Evolutionary conservation across 2,113 vertebrate genomes (phyloP), one percentile per base, ranked within the genome.

Genomic region (Phaethornis superciliosus): DNA sequence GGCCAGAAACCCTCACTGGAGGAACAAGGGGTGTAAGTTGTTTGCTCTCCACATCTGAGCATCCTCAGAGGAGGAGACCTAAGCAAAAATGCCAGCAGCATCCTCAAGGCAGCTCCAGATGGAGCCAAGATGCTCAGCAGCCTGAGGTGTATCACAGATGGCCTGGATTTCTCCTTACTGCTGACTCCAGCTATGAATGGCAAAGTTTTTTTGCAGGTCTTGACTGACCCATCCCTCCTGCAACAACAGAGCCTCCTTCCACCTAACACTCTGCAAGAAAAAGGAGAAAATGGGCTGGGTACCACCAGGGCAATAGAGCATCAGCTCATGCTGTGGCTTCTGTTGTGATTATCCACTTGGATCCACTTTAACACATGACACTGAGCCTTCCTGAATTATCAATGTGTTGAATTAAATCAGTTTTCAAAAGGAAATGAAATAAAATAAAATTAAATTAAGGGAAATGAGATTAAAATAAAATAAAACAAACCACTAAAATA

Each of bases 81-180:
- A 4, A 6, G 28, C 80, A 60, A n/a, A 56, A 46, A 35, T 0
- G 87, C 87, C 84, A 55, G 67, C n/a, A 89, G 93, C 70, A 42
- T 91, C 67, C 91, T 85, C 78, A 15, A 3, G 67, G 89, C 89
- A 70, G 59, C 63, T 91, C 86, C 96, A 96, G 93, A 92, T 94
- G 93, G 96, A 96, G 70, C 51, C 87, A 69, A 76, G 89, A 78
- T 94, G 93, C 87, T 94, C 81, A 28, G 67, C 52, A 65, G 94
- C 95, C 93, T 18, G 35, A 58, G 54, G 78, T 84, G 59, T 68
- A 32, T 9, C 95, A 67, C 94, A 95, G 94, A 95, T 92, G 91
- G 93, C 46, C 51, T 14, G 63, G 55, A 21, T 78, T 81, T 82
- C 91, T 76, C 84, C 0, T 0, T 72, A 26, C 59, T 72, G 76